Evolutionary conservation across 2,888 invertebrate species (phyloP).

Genomic region (Crossocerus cetratus): DNA sequence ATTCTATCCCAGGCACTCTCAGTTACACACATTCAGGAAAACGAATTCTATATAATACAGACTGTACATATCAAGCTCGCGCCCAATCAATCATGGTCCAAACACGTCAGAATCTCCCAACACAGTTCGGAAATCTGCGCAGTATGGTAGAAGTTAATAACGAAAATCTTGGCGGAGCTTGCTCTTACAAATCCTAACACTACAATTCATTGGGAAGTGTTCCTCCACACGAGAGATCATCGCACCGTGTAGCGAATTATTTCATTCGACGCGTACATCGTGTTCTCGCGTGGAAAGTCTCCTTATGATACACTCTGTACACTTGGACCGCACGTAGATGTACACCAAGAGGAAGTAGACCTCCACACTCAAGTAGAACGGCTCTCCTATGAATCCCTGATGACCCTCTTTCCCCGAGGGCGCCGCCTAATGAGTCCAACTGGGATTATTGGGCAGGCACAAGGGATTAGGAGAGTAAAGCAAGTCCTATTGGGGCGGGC

Average conservation of each 20-base stretch:
- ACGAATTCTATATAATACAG: too few species aligned
- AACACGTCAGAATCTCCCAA: background rate
- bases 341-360: too few species aligned
- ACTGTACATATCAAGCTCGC: slow-evolving; percentile 4
- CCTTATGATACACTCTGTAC: background rate
- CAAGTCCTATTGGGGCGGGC: slow-evolving; percentile 73
- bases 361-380: background rate
- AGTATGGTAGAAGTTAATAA: too few species aligned
- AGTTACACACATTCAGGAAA: background rate
- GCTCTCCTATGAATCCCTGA: background rate
- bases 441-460: slow-evolving; percentile 57
- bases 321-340: background rate
- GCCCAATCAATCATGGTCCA: background rate
- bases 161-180: too few species aligned
- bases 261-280: too few species aligned
- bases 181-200: too few species aligned
- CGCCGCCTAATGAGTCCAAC: slow-evolving; percentile 52
- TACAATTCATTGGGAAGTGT: too few species aligned
- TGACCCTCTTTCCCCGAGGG: background rate
- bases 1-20: background rate
- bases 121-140: too few species aligned
- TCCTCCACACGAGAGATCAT: too few species aligned
- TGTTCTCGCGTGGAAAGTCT: too few species aligned
- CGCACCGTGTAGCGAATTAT: too few species aligned
- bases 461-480: slow-evolving; percentile 64